A percentile compares a stretch with the other conserved stretches of the same genome.
phyloP scores from a whole-genome alignment of 2,888 invertebrate species.

The Pasiphila rectangulata region DNA sequence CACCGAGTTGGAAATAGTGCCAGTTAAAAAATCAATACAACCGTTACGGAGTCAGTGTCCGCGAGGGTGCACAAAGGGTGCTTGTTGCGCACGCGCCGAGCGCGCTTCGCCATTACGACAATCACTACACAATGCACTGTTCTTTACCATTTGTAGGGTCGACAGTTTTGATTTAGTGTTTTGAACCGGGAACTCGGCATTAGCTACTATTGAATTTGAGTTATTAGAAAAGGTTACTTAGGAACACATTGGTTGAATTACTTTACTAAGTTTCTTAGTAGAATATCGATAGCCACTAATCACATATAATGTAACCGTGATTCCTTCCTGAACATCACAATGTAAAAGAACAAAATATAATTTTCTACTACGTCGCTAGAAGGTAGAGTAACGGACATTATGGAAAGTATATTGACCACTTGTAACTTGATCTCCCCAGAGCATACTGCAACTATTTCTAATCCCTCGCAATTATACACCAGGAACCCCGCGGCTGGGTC shows the following conservation, averaged over 20 bases:
- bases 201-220: constrained; percentile 6
- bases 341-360: too few species aligned
- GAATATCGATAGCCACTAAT: too few species aligned
- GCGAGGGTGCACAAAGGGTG: constrained; percentile 73
- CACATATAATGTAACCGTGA: too few species aligned
- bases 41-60: constrained; percentile 68
- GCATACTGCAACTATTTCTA: constrained; percentile 55
- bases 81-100: constrained; percentile 60
- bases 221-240: too few species aligned
- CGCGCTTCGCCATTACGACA: constrained; percentile 54
- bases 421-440: constrained; percentile 29
- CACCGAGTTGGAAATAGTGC: constrained; percentile 46
- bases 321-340: too few species aligned
- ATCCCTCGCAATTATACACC: constrained; percentile 46
- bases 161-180: constrained; percentile 41
- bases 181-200: constrained; percentile 14
- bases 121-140: constrained; percentile 56
- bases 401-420: constrained; percentile 45
- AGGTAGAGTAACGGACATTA: constrained; percentile 31
- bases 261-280: too few species aligned
- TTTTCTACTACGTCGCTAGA: too few species aligned
- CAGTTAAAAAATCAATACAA: constrained; percentile 80
- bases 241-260: too few species aligned
- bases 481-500: constrained; percentile 65
- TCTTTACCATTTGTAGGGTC: constrained; percentile 50